Conservation (phyloP, 2,797 vertebrate species). For the Enteromius paludinosus region DNA sequence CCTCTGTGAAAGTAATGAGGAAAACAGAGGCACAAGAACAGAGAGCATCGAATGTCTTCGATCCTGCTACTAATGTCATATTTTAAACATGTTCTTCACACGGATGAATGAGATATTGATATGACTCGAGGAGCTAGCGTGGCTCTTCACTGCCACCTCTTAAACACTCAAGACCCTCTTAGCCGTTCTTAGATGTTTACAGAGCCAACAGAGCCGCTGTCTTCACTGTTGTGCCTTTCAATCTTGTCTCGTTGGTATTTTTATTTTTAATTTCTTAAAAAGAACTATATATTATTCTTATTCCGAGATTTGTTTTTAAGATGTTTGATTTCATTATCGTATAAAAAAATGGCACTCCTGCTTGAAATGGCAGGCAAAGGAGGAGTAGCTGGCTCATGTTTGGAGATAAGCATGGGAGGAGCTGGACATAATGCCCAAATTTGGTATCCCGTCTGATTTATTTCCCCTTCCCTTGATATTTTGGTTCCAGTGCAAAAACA, state of each 20-base stretch:
- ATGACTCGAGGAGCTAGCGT: conserved; percentile 23
- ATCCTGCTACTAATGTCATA: conserved; percentile 82
- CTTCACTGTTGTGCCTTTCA: conserved; percentile 79
- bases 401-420: conserved; percentile 14
- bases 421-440: conserved; percentile 33
- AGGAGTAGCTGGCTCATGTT: neutral
- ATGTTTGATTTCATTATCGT: conserved; percentile 54
- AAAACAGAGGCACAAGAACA: conserved; percentile 9
- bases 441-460: conserved; percentile 23
- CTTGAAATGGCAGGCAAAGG: conserved; percentile 30
- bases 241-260: conserved; percentile 60
- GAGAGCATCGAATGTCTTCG: conserved; percentile 60
- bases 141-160: conserved; percentile 65
- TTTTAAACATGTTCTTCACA: conserved; percentile 76
- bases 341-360: conserved; percentile 47
- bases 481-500: conserved; percentile 41
- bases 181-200: conserved; percentile 72
- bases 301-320: conserved; percentile 68
- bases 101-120: conserved; percentile 64
- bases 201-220: conserved; percentile 65
- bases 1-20: conserved; percentile 25
- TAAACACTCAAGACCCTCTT: conserved; percentile 53
- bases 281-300: conserved; percentile 58
- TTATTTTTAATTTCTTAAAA: conserved; percentile 65
- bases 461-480: conserved; percentile 4